Evolutionary conservation across 2,888 invertebrate genomes (phyloP), one percentile per base, ranked within the genome.

Genomic region (Spilosoma lubricipeda): DNA sequence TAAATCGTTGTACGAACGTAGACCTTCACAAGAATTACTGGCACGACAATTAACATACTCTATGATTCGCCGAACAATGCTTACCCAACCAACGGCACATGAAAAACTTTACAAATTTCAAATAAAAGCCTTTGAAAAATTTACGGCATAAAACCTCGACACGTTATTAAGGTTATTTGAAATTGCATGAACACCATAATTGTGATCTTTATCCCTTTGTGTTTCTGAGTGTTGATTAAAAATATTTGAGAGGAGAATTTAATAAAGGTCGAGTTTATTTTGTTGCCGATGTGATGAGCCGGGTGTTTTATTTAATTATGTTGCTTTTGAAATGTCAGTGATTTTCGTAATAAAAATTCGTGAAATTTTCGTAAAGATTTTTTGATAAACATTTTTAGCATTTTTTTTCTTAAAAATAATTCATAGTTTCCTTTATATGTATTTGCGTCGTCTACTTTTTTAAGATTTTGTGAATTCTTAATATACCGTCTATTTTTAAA

Each of bases 81-180:
- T 18, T 63, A 76, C 78, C 75, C 67, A 73, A 67, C 66, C 48
- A 67, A 48, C 72, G 77, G 81, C 80, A 74, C 77, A 80, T 78
- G 78, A 84, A 86, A 59, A 81, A 90, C 88, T 82, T 80, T 72
- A 84, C 86, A 85, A 85, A 89, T 86, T 83, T 77, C 68, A 82
- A 83, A 86, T 87, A 88, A 87, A 87, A 81, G 80, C 65, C 71
- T 67, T 63, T 33, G 9, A 20, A 27, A 42, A 67, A 72, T 42
- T 56, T 67, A 56, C 39, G 39, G 39, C 0, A 18, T 9, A 65
- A 52, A 68, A 65, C n/a, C 45, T 39, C 30, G 27, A 45, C 39
- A 20, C 27, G n/a, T 65, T 65, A 33, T 52, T 52, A 69, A 52
- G 23, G 36, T 52, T 63, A 18, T 42, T 36, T 45, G 68, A 48